Percentiles rank a stretch among this genome's conserved stretches.
phyloP scores from a whole-genome alignment of 2,113 vertebrate species.

The Ctenodactylus gundi region DNA sequence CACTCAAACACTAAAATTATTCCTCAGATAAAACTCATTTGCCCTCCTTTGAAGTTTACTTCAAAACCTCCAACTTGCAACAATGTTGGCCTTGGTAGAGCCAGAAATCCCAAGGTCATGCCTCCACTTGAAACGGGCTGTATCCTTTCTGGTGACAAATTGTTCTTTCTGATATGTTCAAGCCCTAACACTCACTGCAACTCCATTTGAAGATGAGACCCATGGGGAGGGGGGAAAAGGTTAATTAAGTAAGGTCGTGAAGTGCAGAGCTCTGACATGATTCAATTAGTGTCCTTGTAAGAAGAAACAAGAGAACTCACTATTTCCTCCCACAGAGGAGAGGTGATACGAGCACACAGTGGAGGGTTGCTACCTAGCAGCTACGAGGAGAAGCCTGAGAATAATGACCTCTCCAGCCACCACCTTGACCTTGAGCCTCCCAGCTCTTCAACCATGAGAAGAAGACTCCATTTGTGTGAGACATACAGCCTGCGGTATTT shows the following conservation, averaged over 20 bases:
- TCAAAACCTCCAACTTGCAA: neutral
- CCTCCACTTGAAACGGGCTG: neutral
- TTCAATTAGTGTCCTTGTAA: too few relatives aligned
- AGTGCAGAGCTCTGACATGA: neutral
- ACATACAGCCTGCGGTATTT: too few relatives aligned
- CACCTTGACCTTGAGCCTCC: neutral
- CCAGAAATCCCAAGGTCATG: neutral
- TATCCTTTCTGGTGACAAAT: neutral
- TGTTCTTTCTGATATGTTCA: too few relatives aligned
- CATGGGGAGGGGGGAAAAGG: neutral
- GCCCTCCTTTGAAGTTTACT: neutral
- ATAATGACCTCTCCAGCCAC: fast-evolving
- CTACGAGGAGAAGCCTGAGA: neutral
- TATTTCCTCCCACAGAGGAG: neutral
- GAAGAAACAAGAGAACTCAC: neutral
- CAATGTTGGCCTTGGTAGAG: neutral
- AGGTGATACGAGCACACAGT: neutral
- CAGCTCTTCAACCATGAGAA: neutral
- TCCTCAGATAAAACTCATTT: neutral
- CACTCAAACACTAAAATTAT: neutral
- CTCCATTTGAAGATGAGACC: neutral
- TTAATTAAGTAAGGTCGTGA: neutral
- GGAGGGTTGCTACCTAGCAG: neutral
- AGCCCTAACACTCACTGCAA: neutral
- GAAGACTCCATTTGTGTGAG: neutral